Evolutionary conservation across 2,113 vertebrate genomes (phyloP), one percentile per base, ranked within the genome.

Genomic region (Syngnathoides biaculeatus): DNA sequence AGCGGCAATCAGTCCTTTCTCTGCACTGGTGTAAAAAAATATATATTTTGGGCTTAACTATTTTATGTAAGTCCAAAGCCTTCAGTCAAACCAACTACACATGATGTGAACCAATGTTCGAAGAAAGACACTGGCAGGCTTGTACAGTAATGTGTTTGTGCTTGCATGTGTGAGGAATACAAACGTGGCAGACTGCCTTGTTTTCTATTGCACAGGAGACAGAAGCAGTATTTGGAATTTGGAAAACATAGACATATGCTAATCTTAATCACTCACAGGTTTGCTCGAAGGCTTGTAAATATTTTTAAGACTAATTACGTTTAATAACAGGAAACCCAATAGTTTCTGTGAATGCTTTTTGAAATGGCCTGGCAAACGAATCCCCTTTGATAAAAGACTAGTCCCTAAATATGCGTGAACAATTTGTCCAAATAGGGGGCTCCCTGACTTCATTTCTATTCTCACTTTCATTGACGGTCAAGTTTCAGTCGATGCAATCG

Each of bases 161-260:
- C 64, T 39, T 61, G 27, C 26, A 43, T 26, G 35, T 70, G n/a
- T 71, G 58, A 64, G 38, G 50, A 75, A 81, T 78, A 75, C 65
- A 78, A 77, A 80, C 59, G 40, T 27, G 58, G 70, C 66, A 72
- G 60, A 52, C 68, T 69, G 26, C 59, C 70, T 79, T 0, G 26
- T 42, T 56, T 55, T 30, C 67, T 26, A 30, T 66, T 35, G 35
- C 65, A 67, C 60, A 69, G 39, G 57, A 79, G 66, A 40, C 19
- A 13, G 5, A 56, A 73, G 8, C 61, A 50, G 26, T 62, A 68
- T 60, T 75, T 56, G 27, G 17, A 47, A 10, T 62, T 63, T 65
- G 35, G 64, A 45, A 67, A 71, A 50, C 13, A 48, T 65, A 72
- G 24, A 40, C 10, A 15, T 24, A 52, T 11, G 22, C 58, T 24